Conservation (phyloP, 2,113 vertebrate species). For the Motacilla alba region DNA sequence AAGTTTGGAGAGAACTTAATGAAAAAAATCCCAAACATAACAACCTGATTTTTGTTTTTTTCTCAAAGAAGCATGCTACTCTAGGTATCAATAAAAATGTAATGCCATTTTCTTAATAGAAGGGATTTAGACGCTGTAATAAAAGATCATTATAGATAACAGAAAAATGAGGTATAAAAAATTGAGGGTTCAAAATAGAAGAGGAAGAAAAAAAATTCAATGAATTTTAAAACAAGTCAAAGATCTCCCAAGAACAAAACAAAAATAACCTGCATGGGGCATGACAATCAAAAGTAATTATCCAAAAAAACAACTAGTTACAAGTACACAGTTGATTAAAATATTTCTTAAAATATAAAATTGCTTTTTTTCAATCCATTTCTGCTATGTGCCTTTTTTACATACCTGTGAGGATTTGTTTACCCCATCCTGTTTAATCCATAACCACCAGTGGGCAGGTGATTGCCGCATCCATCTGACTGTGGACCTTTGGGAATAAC, state of each 20-base stretch:
- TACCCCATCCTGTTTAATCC: accelerated
- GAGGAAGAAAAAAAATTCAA: not conserved
- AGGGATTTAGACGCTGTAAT: not conserved
- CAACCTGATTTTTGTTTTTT: not conserved
- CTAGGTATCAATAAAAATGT: not conserved
- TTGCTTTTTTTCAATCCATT: not conserved
- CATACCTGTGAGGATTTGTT: not conserved
- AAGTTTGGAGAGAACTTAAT: not conserved
- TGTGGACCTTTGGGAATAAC: not conserved
- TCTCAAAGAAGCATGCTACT: not conserved
- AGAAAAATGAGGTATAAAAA: not conserved
- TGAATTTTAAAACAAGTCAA: not conserved
- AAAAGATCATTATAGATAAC: not conserved
- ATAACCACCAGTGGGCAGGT: not conserved
- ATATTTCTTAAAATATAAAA: not conserved
- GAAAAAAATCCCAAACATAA: accelerated
- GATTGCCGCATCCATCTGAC: too few species aligned
- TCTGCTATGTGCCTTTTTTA: not conserved
- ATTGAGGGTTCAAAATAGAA: not conserved
- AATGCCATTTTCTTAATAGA: not conserved
- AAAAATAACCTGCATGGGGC: not conserved
- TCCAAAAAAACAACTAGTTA: accelerated
- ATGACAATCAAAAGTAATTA: not conserved
- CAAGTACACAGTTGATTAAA: not conserved
- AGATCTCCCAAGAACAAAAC: not conserved